phyloP scores from a whole-genome alignment of 2,797 vertebrate species.

The Cetoscarus ocellatus region DNA sequence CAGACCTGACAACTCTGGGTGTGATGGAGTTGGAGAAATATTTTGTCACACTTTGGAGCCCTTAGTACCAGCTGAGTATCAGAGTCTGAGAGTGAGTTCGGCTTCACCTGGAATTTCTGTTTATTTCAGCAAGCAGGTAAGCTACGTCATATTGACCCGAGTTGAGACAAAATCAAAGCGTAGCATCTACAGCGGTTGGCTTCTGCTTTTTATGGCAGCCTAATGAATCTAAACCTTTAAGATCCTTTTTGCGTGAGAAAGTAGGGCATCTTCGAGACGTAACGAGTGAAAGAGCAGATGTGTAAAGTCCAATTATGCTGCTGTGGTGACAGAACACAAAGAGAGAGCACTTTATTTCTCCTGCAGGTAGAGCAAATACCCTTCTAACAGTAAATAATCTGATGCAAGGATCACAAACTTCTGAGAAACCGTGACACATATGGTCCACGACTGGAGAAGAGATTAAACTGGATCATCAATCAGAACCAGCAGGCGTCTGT shows the following conservation, averaged over 20 bases:
- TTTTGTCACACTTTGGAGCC: too few species aligned
- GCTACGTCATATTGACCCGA: too few species aligned
- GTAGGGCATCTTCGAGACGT: constrained; percentile 10
- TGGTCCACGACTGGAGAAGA: constrained; percentile 1
- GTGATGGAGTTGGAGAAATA: too few species aligned
- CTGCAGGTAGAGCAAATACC: constrained; percentile 25
- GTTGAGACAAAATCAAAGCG: constrained; percentile 13
- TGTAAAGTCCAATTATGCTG: constrained; percentile 40
- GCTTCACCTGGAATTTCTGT: too few species aligned
- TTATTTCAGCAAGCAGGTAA: too few species aligned
- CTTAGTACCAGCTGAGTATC: too few species aligned
- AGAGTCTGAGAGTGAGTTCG: too few species aligned
- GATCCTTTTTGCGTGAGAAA: constrained; percentile 15
- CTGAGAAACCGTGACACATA: constrained; percentile 18
- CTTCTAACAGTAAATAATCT: constrained; percentile 29
- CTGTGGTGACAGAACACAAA: constrained; percentile 16
- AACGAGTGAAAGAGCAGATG: constrained; percentile 27
- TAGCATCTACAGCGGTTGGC: constrained; percentile 4
- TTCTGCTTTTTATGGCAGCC: constrained; percentile 8
- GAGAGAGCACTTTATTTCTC: constrained; percentile 17
- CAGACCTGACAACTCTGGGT: too few species aligned
- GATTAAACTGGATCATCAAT: constrained; percentile 15
- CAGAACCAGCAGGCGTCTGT: constrained; percentile 35
- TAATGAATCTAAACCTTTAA: constrained; percentile 3
- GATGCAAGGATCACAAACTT: constrained; percentile 6